phyloP scores from a whole-genome alignment of 1,140 invertebrate genomes.

The Hylaeus volcanicus region DNA sequence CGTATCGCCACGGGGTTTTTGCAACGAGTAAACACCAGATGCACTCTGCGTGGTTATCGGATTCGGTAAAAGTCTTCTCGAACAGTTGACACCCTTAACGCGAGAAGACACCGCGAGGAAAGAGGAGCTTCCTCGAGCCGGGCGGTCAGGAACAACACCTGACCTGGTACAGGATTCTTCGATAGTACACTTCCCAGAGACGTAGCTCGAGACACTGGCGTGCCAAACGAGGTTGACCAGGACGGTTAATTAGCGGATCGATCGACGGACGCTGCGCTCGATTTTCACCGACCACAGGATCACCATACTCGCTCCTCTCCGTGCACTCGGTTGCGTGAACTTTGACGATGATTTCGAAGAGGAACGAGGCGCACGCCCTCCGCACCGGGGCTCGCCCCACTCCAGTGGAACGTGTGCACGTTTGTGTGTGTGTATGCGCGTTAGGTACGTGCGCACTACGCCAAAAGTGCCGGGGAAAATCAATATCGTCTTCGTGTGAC shows the following conservation, averaged over 20 bases:
- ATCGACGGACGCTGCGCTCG: constrained; percentile 18
- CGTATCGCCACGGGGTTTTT: neutral
- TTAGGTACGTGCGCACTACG: constrained; percentile 68
- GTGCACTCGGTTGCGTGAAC: constrained; percentile 46
- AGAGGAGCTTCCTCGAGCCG: neutral
- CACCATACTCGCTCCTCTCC: constrained; percentile 16
- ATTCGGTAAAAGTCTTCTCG: neutral
- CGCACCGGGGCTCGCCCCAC: constrained; percentile 48
- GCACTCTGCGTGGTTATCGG: neutral
- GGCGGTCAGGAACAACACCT: constrained; percentile 8
- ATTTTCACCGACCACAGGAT: constrained; percentile 6
- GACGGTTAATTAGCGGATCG: constrained; percentile 26
- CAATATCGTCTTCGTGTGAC: constrained; percentile 67
- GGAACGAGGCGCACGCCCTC: constrained; percentile 70
- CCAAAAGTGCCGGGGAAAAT: constrained; percentile 71
- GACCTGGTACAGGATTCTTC: neutral
- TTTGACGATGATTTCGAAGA: constrained; percentile 61
- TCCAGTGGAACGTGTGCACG: constrained; percentile 6
- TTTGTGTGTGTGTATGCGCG: constrained; percentile 63
- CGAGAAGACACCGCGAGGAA: constrained; percentile 6
- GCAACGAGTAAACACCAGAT: neutral
- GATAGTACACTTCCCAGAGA: neutral
- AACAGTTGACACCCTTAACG: neutral
- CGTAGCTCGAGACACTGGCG: neutral
- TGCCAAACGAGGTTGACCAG: constrained; percentile 4